Percentiles rank a stretch among this genome's conserved stretches.
These are phyloP conservation scores for Centropus bengalensis DNA, from an alignment of 2,113 vertebrate genomes.

Conservation along the genomic window DNA sequence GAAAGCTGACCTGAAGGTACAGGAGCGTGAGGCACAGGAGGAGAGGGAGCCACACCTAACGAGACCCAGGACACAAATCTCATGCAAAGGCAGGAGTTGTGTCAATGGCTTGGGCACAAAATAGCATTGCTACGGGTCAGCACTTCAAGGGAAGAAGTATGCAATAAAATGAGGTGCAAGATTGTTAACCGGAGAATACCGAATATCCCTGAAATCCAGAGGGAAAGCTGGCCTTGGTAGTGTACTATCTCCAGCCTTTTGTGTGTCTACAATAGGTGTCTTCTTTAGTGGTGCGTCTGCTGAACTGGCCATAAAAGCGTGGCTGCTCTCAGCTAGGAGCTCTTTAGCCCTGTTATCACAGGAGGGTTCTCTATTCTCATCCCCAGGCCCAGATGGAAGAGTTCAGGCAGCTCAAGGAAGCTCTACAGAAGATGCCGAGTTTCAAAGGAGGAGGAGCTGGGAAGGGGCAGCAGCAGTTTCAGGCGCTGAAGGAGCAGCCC, in stretches of 20 bases:
- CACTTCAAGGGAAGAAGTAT: neutral
- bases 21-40: neutral
- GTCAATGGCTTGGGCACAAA: neutral
- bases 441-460: constrained; percentile 55
- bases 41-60: neutral
- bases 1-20: neutral
- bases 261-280: neutral
- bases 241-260: no score
- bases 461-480: constrained; percentile 25
- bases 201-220: neutral
- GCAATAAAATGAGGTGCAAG: neutral
- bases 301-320: rapidly evolving
- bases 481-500: neutral
- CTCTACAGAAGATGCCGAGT: constrained; percentile 75
- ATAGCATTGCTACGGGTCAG: neutral
- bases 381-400: constrained; percentile 75
- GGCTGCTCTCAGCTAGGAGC: neutral
- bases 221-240: neutral
- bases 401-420: constrained; percentile 76
- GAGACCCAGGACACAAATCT: neutral
- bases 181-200: neutral
- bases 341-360: neutral
- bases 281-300: neutral
- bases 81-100: neutral
- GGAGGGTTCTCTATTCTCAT: neutral